Base-by-base conservation (phyloP, 2,888 invertebrate species). In the Dryobotodes eremita region DNA sequence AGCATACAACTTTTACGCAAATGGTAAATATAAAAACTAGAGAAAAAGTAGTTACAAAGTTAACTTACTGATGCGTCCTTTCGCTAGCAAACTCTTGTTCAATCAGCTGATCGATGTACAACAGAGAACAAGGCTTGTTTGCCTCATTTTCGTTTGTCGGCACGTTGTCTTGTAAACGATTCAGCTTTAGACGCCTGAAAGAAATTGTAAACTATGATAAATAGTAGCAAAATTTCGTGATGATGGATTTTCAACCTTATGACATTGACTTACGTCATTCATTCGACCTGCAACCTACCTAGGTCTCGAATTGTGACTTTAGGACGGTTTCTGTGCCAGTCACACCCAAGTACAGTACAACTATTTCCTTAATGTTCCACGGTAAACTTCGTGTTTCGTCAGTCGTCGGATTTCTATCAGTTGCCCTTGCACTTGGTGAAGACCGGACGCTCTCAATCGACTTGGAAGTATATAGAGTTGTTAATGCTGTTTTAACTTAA, bases 51-150 rank as follows among this genome's bases (percentile, higher is more conserved):
- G 17, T 17, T 50, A 6, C 23, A 23, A 8, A 55, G 23, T 55
- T 20, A 6, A 94, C 95, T 95, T 91, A 97, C 95, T 97, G 94
- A 80, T 97, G 95, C 57, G 97, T 94, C 71, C 91, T 92, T 10
- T 96, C 95, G 0, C 97, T 97, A 0, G 97, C 97, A 87, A 98
- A 98, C 88, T 98, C 98, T 23, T 97, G 94, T 64, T 97, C 97
- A 36, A 98, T 97, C 26, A 98, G 94, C 86, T 97, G 97, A 90
- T 98, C 98, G 42, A 98, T 98, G 92, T 98, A 98, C 46, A 98
- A 94, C n/a, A 98, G 90, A 20, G 97, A 94, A 71, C 97, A 97
- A 0, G 96, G 92, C 55, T 94, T 94, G 76, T 87, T 93, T 0
- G 87, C 89, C 0, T 90, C 91, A 2, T 90, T 91, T n/a, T 93